phyloP scores from a whole-genome alignment of 2,113 vertebrate genomes.

The Anser cygnoides region DNA sequence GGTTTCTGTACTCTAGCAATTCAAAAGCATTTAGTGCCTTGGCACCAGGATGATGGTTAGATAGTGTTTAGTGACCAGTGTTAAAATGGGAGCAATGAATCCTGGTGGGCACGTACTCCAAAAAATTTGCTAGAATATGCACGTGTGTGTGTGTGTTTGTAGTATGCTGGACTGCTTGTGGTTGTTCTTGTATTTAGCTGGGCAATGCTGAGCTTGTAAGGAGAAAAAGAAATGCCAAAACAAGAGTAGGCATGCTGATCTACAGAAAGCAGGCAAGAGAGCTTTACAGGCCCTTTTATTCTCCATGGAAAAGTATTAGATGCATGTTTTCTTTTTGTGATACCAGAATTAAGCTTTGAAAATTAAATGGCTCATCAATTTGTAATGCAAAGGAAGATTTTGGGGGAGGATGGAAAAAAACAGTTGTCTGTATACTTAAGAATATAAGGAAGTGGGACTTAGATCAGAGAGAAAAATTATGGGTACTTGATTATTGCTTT shows the following conservation, averaged over 20 bases:
- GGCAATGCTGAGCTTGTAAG: neutral
- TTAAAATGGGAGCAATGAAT: neutral
- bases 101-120: neutral
- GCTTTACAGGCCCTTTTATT: neutral
- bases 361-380: neutral
- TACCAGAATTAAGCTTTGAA: neutral
- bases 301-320: neutral
- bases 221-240: neutral
- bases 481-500: neutral
- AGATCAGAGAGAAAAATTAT: neutral
- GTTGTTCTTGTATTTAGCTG: neutral
- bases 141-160: accelerated
- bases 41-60: neutral
- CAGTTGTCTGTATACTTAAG: neutral
- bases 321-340: neutral
- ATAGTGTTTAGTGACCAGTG: neutral
- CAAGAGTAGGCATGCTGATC: neutral
- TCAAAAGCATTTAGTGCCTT: neutral
- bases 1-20: neutral
- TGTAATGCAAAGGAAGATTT: neutral
- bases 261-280: neutral
- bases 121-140: neutral
- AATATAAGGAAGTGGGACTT: neutral
- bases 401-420: neutral
- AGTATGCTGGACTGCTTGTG: neutral